Evolutionary conservation across 2,797 vertebrate species (phyloP).

Genomic region (Pantherophis alleghaniensis): DNA sequence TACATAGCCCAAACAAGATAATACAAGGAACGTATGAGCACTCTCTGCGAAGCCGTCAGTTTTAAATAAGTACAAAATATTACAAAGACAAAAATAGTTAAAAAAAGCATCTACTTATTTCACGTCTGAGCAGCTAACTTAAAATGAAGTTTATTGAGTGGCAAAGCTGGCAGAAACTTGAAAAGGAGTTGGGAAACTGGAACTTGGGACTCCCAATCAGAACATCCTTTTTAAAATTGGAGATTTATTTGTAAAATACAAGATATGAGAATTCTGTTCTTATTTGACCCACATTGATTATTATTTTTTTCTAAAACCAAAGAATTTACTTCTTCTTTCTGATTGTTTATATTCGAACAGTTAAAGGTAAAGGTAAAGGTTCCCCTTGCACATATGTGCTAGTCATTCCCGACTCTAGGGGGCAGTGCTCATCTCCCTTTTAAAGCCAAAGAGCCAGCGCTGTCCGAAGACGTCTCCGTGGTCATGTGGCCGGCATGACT

Average conservation of each 20-base stretch:
- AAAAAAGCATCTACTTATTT: background rate
- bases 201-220: background rate
- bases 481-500: no score
- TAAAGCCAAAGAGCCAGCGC: no score
- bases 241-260: background rate
- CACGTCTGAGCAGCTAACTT: background rate
- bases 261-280: background rate
- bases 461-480: no score
- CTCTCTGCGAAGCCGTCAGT: background rate
- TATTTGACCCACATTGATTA: background rate
- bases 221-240: background rate
- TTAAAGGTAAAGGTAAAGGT: no score
- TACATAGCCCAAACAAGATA: background rate
- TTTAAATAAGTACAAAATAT: background rate
- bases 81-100: background rate
- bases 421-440: no score
- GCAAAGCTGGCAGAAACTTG: background rate
- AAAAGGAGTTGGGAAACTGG: no score
- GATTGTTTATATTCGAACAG: conserved; percentile 9
- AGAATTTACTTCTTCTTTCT: background rate
- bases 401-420: no score
- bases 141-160: background rate
- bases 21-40: background rate
- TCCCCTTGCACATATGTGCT: no score
- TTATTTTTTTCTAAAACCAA: rapidly evolving